Evolutionary conservation across 2,797 vertebrate species (phyloP).

Genomic region (Tolypeutes matacus): DNA sequence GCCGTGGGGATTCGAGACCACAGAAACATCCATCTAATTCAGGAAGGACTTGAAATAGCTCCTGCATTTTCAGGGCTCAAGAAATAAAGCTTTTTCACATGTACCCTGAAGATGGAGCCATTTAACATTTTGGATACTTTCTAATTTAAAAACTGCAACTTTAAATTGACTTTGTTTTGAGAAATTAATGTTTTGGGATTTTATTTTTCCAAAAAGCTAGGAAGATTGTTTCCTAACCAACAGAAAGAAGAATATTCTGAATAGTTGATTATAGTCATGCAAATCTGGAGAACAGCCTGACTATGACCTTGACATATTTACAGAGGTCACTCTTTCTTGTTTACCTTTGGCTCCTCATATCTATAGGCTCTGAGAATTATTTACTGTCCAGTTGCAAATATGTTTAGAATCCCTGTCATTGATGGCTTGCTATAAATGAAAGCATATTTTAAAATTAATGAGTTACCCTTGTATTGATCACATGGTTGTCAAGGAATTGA

Average conservation of each 20-base stretch:
- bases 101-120: conserved; percentile 83
- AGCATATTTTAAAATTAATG: background rate
- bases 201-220: background rate
- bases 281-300: background rate
- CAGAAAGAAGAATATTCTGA: background rate
- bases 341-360: background rate
- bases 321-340: background rate
- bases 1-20: background rate
- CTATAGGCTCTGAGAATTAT: background rate
- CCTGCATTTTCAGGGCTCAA: background rate
- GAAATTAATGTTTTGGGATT: background rate
- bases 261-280: background rate
- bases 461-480: background rate
- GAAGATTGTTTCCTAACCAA: background rate
- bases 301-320: background rate
- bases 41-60: conserved; percentile 28
- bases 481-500: background rate
- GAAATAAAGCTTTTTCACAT: conserved; percentile 51
- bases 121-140: conserved; percentile 73
- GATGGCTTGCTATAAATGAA: background rate
- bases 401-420: background rate
- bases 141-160: conserved; percentile 44
- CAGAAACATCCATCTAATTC: background rate
- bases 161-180: conserved; percentile 54
- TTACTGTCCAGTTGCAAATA: background rate